Evolutionary conservation across 2,113 vertebrate species (phyloP), one percentile per base, ranked within the genome.

Genomic region (Ploceus nigricollis): DNA sequence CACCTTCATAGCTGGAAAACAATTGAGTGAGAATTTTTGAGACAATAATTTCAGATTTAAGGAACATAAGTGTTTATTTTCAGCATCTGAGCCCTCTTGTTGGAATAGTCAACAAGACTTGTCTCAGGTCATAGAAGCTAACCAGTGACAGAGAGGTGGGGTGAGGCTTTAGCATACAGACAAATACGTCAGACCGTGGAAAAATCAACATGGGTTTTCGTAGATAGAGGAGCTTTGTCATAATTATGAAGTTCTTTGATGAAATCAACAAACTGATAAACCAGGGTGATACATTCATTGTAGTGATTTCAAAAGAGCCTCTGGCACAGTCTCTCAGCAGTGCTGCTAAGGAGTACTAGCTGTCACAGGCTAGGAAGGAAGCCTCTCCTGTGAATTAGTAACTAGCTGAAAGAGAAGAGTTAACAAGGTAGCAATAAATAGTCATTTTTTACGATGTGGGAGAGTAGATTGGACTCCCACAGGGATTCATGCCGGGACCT

Each of bases 401-500:
- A 82, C 78, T 48, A 79, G 66, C 50, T 72, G 88, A 72, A 93
- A 79, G 71, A 88, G 77, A 81, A 93, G 83, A 60, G 63, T 94
- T 96, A 93, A 97, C 18, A 39, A 61, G 28, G 23, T 76, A 94
- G 82, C 88, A 94, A 77, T 78, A 94, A 93, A 64, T 80, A 94
- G 66, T 76, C 6, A 19, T 90, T 93, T 94, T 95, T 97, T 86
- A 90, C 71, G 72, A 27, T 64, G 61, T 19, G 1, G 33, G 78
- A 90, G 68, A 72, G 75, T 90, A 88, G 6, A 80, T 73, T 85
- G 71, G 63, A 92, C 85, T 97, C 90, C 85, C n/a, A 80, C 61
- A n/a, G 79, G 75, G 85, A 72, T 76, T 95, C 95, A 39, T 93
- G 96, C 95, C 71, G 82, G 63, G 94, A 88, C 95, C 45, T 96